Evolutionary conservation across 92 coral and sea anemone species (phyloP), one percentile per base, ranked within the genome.

Genomic region (Palythoa heliodiscus): DNA sequence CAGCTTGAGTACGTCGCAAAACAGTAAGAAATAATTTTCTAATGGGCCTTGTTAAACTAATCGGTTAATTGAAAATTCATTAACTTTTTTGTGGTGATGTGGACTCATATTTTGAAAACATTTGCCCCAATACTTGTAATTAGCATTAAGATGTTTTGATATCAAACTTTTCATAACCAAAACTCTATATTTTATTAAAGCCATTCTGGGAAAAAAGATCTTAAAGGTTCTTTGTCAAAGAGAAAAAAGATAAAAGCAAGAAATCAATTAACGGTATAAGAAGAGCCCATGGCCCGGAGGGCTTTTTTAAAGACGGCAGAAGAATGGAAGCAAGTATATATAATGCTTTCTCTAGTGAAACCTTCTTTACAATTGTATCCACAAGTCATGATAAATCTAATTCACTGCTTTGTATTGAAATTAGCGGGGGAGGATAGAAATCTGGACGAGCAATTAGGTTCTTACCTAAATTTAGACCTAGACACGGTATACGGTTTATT

Each of bases 231-330:
- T 61, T 78, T 61, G 53, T 39, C 43, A 52, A 60, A 60, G 53
- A 58, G 29, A 43, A 17, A 77, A 73, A 77, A 39, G 83, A 60
- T 60, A 39, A 60, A 58, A 78, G 71, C 9, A 20, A 19, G 37
- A n/a, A 60, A 60, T 38, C 7, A 39, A 78, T 78, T 78, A 37
- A 52, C 79, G 25, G 35, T 58, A 50, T 37, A 75, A 75, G 29
- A 23, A n/a, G 14, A 29, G 35, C 35, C 23, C 20, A 50, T 10
- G 19, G 63, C 63, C 71, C 55, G 17, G 37, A 29, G 54, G 82
- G 20, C 64, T 43, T 39, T 43, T n/a, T 13, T n/a, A 75, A 20
- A 61, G 79, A 11, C 79, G 64, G 10, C 16, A 57, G 52, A 54
- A 77, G 11, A 4, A 63, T 9, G 10, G 69, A 19, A 10, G 11